Conservation (phyloP, 1,140 invertebrate species). For the Cydia amplana region DNA sequence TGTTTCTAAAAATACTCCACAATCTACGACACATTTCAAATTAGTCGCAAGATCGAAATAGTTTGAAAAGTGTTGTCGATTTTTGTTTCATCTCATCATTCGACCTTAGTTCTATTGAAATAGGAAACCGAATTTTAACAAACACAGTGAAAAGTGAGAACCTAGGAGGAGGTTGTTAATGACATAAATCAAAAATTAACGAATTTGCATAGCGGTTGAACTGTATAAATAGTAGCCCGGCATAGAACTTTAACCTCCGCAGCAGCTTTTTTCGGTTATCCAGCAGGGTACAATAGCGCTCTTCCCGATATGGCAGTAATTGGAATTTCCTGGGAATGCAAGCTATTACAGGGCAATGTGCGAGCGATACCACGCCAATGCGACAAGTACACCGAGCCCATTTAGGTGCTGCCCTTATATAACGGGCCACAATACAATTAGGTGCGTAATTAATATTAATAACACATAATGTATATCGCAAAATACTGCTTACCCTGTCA, state of each 20-base stretch:
- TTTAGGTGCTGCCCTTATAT: conserved; percentile 40
- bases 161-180: neutral
- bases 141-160: no score
- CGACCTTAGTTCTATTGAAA: no score
- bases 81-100: no score
- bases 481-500: neutral
- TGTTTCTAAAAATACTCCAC: no score
- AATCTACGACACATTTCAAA: no score
- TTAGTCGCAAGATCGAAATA: neutral
- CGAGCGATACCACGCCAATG: conserved; percentile 46
- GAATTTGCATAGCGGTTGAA: neutral
- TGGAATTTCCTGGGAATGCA: conserved; percentile 45
- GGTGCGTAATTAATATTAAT: conserved; percentile 20
- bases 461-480: neutral
- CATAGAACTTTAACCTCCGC: neutral
- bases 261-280: conserved; percentile 7
- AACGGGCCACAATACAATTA: conserved; percentile 30
- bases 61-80: neutral
- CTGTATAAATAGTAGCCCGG: neutral
- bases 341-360: conserved; percentile 43
- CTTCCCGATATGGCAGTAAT: conserved; percentile 24
- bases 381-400: conserved; percentile 47
- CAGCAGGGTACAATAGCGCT: conserved; percentile 4
- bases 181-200: neutral
- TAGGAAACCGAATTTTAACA: no score